Conservation (phyloP, 2,797 vertebrate species). For the Atherinosoma microstoma region DNA sequence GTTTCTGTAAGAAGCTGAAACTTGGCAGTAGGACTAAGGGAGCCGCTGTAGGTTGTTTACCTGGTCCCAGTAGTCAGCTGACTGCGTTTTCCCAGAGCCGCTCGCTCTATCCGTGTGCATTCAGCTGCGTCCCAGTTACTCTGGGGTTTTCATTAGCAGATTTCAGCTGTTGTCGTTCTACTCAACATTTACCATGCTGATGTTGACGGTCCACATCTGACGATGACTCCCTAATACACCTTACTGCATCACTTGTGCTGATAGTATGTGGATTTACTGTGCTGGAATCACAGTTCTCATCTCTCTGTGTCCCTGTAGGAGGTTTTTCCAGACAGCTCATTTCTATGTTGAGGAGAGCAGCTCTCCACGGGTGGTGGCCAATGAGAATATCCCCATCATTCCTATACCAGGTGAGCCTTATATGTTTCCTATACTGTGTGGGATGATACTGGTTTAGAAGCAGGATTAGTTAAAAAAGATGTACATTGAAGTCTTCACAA, state of each 20-base stretch:
- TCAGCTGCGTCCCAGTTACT: slow-evolving; percentile 62
- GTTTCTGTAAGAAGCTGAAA: slow-evolving; percentile 55
- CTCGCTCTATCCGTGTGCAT: slow-evolving; percentile 50
- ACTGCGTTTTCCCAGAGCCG: slow-evolving; percentile 57
- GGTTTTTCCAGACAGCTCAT: slow-evolving; percentile 98
- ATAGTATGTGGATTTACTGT: slow-evolving; percentile 40
- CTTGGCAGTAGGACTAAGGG: slow-evolving; percentile 22
- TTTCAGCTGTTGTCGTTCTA: slow-evolving; percentile 55
- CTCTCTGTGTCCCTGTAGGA: slow-evolving; percentile 85
- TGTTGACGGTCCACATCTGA: slow-evolving; percentile 67
- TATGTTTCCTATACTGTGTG: slow-evolving; percentile 1
- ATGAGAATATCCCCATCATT: slow-evolving; percentile 96
- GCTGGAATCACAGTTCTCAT: slow-evolving; percentile 40
- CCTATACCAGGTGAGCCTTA: slow-evolving; percentile 92
- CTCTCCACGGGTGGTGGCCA: slow-evolving; percentile 95
- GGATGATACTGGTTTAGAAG: neutral
- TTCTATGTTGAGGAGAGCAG: slow-evolving; percentile 98
- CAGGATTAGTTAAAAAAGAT: neutral
- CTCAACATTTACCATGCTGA: slow-evolving; percentile 55
- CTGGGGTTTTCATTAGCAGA: slow-evolving; percentile 71
- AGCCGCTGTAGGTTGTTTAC: slow-evolving; percentile 61
- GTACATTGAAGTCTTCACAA: neutral
- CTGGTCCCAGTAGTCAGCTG: slow-evolving; percentile 60
- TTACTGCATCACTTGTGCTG: slow-evolving; percentile 46
- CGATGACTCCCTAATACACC: slow-evolving; percentile 62